Evolutionary conservation across 1,140 invertebrate species (phyloP), one percentile per base, ranked within the genome.

Genomic region (Paraescarpia echinospica): DNA sequence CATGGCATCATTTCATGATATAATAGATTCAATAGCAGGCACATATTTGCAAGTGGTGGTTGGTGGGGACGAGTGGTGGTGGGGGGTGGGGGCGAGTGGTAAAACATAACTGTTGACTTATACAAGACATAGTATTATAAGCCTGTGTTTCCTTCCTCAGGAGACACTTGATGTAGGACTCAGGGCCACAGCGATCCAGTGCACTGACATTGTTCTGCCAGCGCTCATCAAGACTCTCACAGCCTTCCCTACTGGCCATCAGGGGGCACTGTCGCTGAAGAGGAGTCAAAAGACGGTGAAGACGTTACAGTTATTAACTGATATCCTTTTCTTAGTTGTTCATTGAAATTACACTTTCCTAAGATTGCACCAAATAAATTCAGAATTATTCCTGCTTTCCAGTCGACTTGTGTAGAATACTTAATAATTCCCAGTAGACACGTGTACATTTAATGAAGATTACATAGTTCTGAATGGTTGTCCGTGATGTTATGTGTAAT

Each of bases 241-340:
- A 41, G 34, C 90, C 35, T 34, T 41, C 34, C 34, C 90, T 35
- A 90, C 14, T 12, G n/a, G 22, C 90, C 90, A 90, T 4, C 34
- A 90, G 0, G 35, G 34, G 34, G 18, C 90, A 4, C 90, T 31
- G 2, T 27, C 34, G 4, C 18, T n/a, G 18, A 94, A 93, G 92
- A 93, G 94, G 9, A 94, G 94, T 91, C 41, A n/a, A 5, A 94
- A 94, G 33, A 93, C 95, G 27, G 93, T 94, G 14, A 94, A 94
- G 90, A 93, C 93, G 34, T 90, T 95, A 18, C 94, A 94, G 89
- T 92, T 95, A 8, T 91, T 95, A 22, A 89, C 91, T 33, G 94
- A 94, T 95, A 94, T 93, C 93, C 92, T 93, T 89, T 91, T 1
- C 22, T 31, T 91, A 33, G 31, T 91, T 1, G 27, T 91, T n/a